phyloP scores from a whole-genome alignment of 2,797 vertebrate species.

The Iguana delicatissima region DNA sequence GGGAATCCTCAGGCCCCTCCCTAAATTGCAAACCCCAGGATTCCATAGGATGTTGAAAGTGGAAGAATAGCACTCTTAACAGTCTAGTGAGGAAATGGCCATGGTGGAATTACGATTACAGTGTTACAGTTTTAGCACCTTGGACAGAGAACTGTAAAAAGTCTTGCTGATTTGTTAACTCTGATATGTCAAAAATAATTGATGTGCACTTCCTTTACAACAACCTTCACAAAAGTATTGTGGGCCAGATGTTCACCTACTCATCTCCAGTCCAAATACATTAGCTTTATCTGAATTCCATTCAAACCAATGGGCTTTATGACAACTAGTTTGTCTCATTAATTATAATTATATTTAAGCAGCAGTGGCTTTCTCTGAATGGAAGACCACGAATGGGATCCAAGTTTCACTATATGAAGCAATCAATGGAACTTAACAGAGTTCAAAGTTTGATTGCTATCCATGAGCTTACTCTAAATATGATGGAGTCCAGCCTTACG shows the following conservation, averaged over 20 bases:
- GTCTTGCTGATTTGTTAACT: background rate
- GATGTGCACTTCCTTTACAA: background rate
- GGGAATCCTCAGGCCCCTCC: too few relatives aligned
- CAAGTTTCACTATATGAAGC: background rate
- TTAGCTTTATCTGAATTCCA: background rate
- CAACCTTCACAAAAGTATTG: background rate
- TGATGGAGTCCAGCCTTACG: background rate
- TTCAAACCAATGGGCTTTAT: background rate
- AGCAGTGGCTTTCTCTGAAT: background rate
- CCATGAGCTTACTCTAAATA: background rate
- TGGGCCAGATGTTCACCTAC: background rate
- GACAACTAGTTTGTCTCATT: background rate
- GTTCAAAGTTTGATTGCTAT: background rate
- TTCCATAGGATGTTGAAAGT: too few relatives aligned
- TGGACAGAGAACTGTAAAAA: constrained; percentile 2
- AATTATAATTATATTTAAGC: background rate
- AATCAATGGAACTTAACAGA: background rate
- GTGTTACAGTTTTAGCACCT: accelerated
- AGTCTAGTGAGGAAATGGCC: too few relatives aligned
- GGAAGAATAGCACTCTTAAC: too few relatives aligned
- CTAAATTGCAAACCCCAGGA: too few relatives aligned
- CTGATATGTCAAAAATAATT: background rate
- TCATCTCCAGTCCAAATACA: background rate
- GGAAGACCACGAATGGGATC: background rate
- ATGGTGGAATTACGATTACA: background rate